Evolutionary conservation across 2,797 vertebrate species (phyloP).

Genomic region (Onychomys leucogaster): DNA sequence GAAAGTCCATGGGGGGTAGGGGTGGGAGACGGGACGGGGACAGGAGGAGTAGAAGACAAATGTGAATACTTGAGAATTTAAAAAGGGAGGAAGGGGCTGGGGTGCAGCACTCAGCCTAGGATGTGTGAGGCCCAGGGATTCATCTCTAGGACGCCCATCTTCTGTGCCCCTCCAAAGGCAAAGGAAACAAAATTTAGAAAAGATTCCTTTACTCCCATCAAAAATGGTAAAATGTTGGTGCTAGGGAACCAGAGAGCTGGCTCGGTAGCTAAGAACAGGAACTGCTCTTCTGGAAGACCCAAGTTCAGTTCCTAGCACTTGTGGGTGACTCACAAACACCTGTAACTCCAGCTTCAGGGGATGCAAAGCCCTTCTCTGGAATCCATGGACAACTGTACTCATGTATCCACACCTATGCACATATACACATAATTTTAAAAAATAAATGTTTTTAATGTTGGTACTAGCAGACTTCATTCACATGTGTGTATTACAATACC

Average conservation of each 20-base stretch:
- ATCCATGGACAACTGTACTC: not conserved
- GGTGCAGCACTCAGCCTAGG: not conserved
- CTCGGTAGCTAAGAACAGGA: not conserved
- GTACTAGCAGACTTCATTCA: not conserved
- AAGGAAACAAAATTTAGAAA: not conserved
- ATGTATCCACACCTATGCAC: not conserved
- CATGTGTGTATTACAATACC: not conserved
- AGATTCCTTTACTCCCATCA: not conserved
- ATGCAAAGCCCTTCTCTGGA: not conserved
- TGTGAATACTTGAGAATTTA: not conserved
- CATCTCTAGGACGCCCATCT: not conserved
- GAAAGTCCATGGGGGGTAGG: not conserved
- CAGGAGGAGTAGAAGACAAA: not conserved
- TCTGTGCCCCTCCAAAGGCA: not conserved
- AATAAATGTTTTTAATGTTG: not conserved
- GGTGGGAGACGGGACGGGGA: no score
- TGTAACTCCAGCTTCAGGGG: not conserved
- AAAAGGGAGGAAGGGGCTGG: not conserved
- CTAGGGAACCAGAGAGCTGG: not conserved
- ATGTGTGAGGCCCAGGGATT: no score
- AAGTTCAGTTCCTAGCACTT: not conserved
- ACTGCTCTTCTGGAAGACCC: not conserved
- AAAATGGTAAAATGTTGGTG: not conserved
- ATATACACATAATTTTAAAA: not conserved
- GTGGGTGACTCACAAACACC: not conserved